Percentiles rank a stretch among this genome's conserved stretches.
Evolutionary conservation across 2,113 vertebrate genomes (phyloP).

Genomic region (Mohoua ochrocephala): DNA sequence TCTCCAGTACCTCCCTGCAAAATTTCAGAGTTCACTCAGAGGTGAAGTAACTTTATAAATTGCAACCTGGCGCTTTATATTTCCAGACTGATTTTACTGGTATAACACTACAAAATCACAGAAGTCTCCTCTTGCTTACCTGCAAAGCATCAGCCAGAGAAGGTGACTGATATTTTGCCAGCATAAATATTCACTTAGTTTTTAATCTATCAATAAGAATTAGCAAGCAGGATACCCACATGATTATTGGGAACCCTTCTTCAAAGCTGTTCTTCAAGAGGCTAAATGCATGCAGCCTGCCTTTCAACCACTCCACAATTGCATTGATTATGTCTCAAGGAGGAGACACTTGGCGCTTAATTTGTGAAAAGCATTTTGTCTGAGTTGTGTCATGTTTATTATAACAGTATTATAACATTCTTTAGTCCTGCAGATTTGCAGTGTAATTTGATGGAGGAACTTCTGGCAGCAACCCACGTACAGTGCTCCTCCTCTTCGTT

Average conservation of each 20-base stretch:
- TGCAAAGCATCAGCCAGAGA: background rate
- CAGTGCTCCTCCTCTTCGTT: background rate
- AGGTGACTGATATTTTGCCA: background rate
- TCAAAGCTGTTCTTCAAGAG: background rate
- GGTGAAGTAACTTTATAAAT: background rate
- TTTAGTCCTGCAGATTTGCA: background rate
- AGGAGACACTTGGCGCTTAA: conserved; percentile 10
- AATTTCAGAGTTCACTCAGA: background rate
- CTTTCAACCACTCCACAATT: background rate
- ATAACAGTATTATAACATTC: background rate
- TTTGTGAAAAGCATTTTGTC: conserved; percentile 32
- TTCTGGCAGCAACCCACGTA: background rate
- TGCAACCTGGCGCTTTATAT: background rate
- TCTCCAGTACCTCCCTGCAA: background rate
- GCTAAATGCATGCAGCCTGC: background rate
- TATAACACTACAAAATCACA: background rate
- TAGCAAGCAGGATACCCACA: background rate
- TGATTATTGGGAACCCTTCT: background rate
- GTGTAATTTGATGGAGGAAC: background rate
- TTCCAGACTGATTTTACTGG: background rate
- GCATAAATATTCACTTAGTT: background rate
- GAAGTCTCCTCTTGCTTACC: background rate
- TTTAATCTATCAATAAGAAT: background rate
- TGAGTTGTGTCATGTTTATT: conserved; percentile 21
- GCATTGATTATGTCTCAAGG: conserved; percentile 15